Conservation (phyloP, 2,888 invertebrate species). For the Andrena bucephala region DNA sequence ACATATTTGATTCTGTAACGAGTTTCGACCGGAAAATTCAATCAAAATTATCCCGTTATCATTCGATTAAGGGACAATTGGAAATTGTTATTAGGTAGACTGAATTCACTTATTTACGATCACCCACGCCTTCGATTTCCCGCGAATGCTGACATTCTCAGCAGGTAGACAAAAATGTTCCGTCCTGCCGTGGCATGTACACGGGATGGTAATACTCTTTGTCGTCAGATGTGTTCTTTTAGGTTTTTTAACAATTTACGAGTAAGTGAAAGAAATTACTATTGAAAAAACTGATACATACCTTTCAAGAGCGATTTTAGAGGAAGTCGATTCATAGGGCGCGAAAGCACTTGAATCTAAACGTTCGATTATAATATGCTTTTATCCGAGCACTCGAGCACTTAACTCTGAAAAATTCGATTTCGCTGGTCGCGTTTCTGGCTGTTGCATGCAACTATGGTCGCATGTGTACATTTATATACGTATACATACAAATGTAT, state of each 20-base stretch:
- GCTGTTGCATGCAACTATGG: conserved; percentile 79
- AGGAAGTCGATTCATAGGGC: background rate
- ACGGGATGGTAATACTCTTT: background rate
- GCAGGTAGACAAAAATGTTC: background rate
- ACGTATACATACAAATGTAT: conserved; percentile 35
- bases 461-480: conserved; percentile 67
- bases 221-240: background rate
- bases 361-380: conserved; percentile 64
- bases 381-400: conserved; percentile 76
- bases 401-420: conserved; percentile 74
- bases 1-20: conserved; percentile 39
- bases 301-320: conserved; percentile 10
- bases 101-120: background rate
- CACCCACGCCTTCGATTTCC: conserved; percentile 3
- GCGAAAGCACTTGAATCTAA: conserved; percentile 39
- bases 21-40: conserved; percentile 12
- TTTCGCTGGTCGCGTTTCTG: conserved; percentile 72
- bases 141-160: background rate
- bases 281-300: background rate
- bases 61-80: conserved; percentile 5
- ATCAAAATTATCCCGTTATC: conserved; percentile 27
- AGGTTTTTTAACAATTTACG: background rate
- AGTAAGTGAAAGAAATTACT: background rate
- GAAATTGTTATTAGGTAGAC: conserved; percentile 16
- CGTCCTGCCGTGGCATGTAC: background rate